Conservation (phyloP, 2,113 vertebrate genomes). For the Andinoacara biseriatus region DNA sequence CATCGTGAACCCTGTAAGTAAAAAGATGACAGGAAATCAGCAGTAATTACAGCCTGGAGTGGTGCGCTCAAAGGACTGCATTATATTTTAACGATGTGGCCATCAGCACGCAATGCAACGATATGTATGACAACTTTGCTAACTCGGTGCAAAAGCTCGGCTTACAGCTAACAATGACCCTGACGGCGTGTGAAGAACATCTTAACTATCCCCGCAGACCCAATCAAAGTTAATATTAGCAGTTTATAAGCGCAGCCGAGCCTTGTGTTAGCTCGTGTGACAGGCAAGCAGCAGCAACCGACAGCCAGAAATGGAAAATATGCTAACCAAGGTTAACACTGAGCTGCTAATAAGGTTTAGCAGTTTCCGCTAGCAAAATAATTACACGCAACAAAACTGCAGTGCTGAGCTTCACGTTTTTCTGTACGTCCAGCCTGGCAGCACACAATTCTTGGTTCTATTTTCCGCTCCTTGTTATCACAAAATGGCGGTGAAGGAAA, state of each 20-base stretch:
- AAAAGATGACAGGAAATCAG: constrained; percentile 25
- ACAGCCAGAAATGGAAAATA: constrained; percentile 10
- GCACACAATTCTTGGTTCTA: constrained; percentile 59
- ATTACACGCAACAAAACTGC: rapidly evolving
- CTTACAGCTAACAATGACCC: rapidly evolving
- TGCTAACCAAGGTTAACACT: constrained; percentile 33
- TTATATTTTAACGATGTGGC: constrained; percentile 2
- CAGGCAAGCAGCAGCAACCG: constrained; percentile 25
- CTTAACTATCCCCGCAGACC: background rate
- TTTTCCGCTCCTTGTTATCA: constrained; percentile 79
- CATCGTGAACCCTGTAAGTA: constrained; percentile 87
- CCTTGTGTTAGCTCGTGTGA: constrained; percentile 32
- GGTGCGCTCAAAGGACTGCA: constrained; percentile 21
- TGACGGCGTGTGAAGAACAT: rapidly evolving
- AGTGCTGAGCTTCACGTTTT: background rate
- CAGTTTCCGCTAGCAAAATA: background rate
- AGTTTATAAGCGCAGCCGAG: background rate
- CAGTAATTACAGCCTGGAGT: constrained; percentile 7
- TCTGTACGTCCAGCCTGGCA: background rate
- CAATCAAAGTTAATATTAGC: background rate
- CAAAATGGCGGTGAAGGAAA: constrained; percentile 88
- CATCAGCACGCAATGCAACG: constrained; percentile 14
- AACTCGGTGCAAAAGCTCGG: background rate
- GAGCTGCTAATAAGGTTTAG: constrained; percentile 16
- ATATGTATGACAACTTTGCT: background rate